Base-by-base conservation (phyloP, 2,797 vertebrate species). In the Rhynchonycteris naso region DNA sequence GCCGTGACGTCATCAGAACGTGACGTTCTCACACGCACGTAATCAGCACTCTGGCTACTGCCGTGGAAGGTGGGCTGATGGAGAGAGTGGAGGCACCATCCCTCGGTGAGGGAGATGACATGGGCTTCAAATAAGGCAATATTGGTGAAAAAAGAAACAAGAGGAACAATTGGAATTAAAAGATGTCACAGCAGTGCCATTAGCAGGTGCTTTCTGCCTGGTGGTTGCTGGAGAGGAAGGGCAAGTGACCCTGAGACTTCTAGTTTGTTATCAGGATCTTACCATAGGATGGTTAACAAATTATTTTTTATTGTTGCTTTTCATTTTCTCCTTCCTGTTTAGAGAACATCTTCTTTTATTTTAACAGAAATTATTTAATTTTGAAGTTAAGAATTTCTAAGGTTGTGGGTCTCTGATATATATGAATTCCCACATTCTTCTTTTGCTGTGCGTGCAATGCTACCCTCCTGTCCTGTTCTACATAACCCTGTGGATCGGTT, bases 321-420 rank as follows among this genome's bases (percentile, higher is more conserved):
- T 86, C n/a, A 92, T 54, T 50, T 84, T 9, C 63, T 50, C 54
- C 28, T 90, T 47, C 87, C 22, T 16, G 24, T 47, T 82, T 85
- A 71, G 63, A 84, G 14, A 50, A 61, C 43, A 1, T 28, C 47
- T 43, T 93, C 81, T 43, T 43, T 43, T 43, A 43, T 61, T 63
- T 11, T 24, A 56, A 79, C 7, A 30, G 24, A 69, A 59, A n/a
- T 59, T 5, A 63, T 75, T 72, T 56, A 14, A 65, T 93, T 59
- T 92, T 61, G 59, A 83, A 93, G n/a, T 52, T 88, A 59, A 75
- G 66, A 56, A 19, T 65, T 65, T 61, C 88, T 80, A 69, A 33
- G 74, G 24, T 26, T 38, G 74, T 15, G 54, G 43, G 38, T 88
- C 43, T 80, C 81, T 59, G 22, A 71, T 28, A 26, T 19, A 54